Base-by-base conservation (phyloP, 2,797 vertebrate genomes). In the Choloepus didactylus region DNA sequence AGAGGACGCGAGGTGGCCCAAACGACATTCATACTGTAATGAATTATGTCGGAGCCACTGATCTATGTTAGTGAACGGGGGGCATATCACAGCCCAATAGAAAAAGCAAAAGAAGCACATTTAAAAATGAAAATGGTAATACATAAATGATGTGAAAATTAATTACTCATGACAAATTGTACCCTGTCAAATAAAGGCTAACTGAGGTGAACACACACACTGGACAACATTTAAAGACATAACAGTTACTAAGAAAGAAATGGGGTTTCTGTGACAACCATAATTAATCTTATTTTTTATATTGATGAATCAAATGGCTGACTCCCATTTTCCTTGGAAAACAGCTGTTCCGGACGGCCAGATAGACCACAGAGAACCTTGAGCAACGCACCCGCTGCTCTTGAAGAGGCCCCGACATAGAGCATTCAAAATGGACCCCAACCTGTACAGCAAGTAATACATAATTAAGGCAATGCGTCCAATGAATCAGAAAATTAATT, bases 241-340 rank as follows among this genome's bases (percentile, higher is more conserved):
- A 41, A 86, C 84, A 66, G 44, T 66, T 9, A 90, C 44, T 62
- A 88, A 94, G 76, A 82, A 83, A 73, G n/a, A 73, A 29, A 18
- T 29, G 10, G 21, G 21, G 77, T 41, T 59, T 49, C 82, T 27
- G 6, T 60, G 23, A 62, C 80, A 92, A 62, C 56, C 56, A 51
- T 56, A 73, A 84, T 62, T 80, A 75, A 41, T 67, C 76, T 87
- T 86, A 54, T 35, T 16, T 86, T 91, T 80, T 80, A 75, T 69
- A 81, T 54, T 87, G 84, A 60, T 93, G 19, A 95, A 38, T 87
- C 27, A 84, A 84, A 81, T 70, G 23, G 54, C 59, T 80, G 80
- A 73, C 64, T 94, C 81, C 62, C 27, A 66, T 75, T 89, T 93
- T 95, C 89, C 76, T 72, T 79, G 21, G 60, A 91, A 70, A 64